Conservation (phyloP, 2,888 invertebrate genomes). For the Caenorhabditis afra region DNA sequence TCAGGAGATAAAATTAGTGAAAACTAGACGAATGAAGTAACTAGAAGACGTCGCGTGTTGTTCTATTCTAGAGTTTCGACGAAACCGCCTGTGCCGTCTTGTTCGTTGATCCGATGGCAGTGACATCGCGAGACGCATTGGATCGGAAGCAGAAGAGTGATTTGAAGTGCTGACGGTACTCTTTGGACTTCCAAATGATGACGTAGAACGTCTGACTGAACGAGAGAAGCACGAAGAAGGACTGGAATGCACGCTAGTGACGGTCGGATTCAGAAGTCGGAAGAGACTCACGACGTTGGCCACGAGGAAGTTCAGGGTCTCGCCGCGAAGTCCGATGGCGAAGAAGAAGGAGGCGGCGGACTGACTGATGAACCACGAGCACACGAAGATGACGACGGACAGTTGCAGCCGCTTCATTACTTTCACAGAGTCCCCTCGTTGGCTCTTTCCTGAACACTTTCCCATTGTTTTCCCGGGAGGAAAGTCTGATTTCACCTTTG, state of each 20-base stretch:
- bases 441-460: constrained; percentile 18
- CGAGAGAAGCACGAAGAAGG: constrained; percentile 45
- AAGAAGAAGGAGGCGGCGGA: constrained; percentile 23
- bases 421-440: constrained; percentile 41
- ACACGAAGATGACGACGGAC: constrained; percentile 41
- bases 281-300: constrained; percentile 37
- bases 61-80: not conserved
- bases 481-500: not conserved
- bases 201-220: constrained; percentile 51
- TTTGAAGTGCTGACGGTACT: constrained; percentile 30
- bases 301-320: constrained; percentile 35
- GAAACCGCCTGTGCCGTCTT: not conserved
- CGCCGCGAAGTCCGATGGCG: constrained; percentile 22
- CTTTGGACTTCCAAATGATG: constrained; percentile 37
- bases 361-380: constrained; percentile 48
- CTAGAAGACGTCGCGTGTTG: no score
- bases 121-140: constrained; percentile 6
- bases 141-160: constrained; percentile 9
- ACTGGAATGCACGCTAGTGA: constrained; percentile 12
- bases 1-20: no score
- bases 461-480: not conserved
- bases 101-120: constrained; percentile 12
- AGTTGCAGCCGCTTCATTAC: constrained; percentile 43
- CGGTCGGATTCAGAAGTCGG: not conserved
- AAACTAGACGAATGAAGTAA: no score